These are phyloP conservation scores for Excalfactoria chinensis DNA, from an alignment of 2,113 vertebrate species.

Conservation along the genomic window DNA sequence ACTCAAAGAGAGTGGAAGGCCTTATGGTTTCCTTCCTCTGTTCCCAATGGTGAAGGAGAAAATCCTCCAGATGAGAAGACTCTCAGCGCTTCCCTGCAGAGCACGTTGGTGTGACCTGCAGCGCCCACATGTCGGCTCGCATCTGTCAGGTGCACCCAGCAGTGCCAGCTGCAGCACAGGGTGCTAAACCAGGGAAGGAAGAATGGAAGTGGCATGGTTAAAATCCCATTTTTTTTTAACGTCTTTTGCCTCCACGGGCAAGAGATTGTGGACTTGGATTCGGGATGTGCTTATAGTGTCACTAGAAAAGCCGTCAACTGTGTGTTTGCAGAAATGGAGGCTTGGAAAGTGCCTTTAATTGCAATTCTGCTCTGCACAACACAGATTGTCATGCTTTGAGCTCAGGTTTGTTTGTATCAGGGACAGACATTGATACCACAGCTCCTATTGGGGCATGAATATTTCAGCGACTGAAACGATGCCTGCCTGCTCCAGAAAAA, in stretches of 20 bases:
- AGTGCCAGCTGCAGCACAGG: background rate
- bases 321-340: background rate
- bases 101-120: slow-evolving; percentile 43
- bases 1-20: background rate
- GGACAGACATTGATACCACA: slow-evolving; percentile 40
- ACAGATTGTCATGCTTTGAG: slow-evolving; percentile 48
- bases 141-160: slow-evolving; percentile 52
- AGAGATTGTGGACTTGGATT: background rate
- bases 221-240: background rate
- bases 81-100: slow-evolving; percentile 17
- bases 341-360: slow-evolving; percentile 29
- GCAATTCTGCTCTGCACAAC: background rate
- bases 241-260: background rate
- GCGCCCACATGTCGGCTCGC: slow-evolving; percentile 41
- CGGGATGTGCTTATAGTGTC: slow-evolving; percentile 27
- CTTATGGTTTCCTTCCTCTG: background rate
- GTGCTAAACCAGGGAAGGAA: background rate
- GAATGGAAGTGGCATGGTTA: background rate
- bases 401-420: slow-evolving; percentile 55
- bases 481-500: slow-evolving; percentile 56
- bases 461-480: slow-evolving; percentile 50
- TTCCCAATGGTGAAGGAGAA: background rate
- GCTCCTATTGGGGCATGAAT: slow-evolving; percentile 55
- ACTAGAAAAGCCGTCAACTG: background rate
- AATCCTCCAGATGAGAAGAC: slow-evolving; percentile 34